Conservation (phyloP, 2,113 vertebrate species). For the Pseudolaguvia tuberculata region DNA sequence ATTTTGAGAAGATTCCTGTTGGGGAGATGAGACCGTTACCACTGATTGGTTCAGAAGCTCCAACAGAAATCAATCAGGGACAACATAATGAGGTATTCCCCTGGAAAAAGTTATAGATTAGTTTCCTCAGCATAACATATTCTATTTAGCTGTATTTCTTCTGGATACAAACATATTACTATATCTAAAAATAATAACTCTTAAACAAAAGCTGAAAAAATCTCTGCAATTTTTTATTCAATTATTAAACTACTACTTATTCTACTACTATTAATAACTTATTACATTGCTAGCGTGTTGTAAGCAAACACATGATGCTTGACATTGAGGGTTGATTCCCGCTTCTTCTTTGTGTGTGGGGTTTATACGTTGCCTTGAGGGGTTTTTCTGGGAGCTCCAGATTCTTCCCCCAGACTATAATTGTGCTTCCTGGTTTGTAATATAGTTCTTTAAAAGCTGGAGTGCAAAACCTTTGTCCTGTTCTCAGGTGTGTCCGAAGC, state of each 20-base stretch:
- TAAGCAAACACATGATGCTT: too few relatives aligned
- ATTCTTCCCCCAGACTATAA: too few relatives aligned
- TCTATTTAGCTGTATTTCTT: not conserved
- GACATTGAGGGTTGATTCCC: too few relatives aligned
- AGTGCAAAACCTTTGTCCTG: not conserved
- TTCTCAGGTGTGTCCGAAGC: slow-evolving; percentile 61
- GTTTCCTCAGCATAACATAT: not conserved
- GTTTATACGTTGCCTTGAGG: too few relatives aligned
- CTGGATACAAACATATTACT: not conserved
- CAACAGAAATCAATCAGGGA: slow-evolving; percentile 55
- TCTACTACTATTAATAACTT: too few relatives aligned
- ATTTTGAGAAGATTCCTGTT: slow-evolving; percentile 81
- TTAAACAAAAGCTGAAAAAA: not conserved
- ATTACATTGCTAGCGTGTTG: too few relatives aligned
- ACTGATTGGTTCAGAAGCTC: slow-evolving; percentile 49
- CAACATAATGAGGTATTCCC: slow-evolving; percentile 80
- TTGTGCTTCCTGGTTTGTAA: too few relatives aligned
- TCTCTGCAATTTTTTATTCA: not conserved
- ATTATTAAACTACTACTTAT: too few relatives aligned
- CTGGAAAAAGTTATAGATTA: not conserved
- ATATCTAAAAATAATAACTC: not conserved
- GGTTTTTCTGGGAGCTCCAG: too few relatives aligned
- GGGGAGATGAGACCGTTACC: slow-evolving; percentile 69
- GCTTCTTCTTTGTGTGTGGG: too few relatives aligned
- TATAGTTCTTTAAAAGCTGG: too few relatives aligned